Evolutionary conservation across 2,888 invertebrate species (phyloP).

Genomic region (Stictocephala bisonia): DNA sequence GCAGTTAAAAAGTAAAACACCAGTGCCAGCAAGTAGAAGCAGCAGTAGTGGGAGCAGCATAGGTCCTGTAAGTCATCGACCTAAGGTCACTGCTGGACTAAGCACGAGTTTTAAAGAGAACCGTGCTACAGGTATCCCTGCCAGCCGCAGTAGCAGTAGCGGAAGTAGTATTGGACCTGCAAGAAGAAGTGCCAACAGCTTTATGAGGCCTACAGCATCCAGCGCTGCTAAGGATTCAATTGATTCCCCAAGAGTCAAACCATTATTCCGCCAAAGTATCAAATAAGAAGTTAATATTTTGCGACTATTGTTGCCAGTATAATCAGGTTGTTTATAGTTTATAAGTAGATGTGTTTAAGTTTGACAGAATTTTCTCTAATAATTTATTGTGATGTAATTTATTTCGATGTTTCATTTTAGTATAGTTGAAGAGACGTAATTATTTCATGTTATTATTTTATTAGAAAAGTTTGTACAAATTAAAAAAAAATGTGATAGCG

Average conservation of each 20-base stretch:
- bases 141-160: slow-evolving; percentile 67
- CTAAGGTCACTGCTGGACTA: slow-evolving; percentile 56
- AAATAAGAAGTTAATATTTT: slow-evolving; percentile 19
- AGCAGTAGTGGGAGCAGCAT: slow-evolving; percentile 72
- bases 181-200: slow-evolving; percentile 68
- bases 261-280: slow-evolving; percentile 45
- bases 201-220: slow-evolving; percentile 90
- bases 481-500: no score
- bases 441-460: no score
- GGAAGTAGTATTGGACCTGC: slow-evolving; percentile 65
- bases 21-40: slow-evolving; percentile 69
- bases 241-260: slow-evolving; percentile 52
- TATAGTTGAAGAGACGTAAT: no score
- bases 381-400: no score
- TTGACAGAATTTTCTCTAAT: no score
- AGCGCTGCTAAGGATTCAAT: slow-evolving; percentile 77
- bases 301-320: not conserved
- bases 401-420: no score
- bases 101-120: slow-evolving; percentile 68
- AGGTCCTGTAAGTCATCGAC: slow-evolving; percentile 61
- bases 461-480: no score
- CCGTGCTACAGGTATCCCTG: slow-evolving; percentile 67
- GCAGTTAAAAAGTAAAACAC: slow-evolving; percentile 59
- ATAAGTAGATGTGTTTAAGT: no score
- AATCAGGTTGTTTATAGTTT: slow-evolving; percentile 29